Evolutionary conservation across 1,140 invertebrate genomes (phyloP).

Genomic region (Carposina sasakii): DNA sequence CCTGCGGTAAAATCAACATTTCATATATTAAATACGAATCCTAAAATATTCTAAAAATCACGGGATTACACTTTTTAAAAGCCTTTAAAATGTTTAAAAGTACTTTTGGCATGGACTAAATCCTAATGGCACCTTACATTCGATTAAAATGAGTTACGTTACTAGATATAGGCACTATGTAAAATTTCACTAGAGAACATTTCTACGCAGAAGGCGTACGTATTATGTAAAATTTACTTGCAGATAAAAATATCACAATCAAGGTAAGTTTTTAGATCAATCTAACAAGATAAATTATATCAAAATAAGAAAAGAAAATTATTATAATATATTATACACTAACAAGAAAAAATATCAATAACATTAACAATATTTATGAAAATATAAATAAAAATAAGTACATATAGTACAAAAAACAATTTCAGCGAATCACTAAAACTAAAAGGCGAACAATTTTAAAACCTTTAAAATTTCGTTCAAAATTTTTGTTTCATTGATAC

Average conservation of each 20-base stretch:
- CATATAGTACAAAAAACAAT: background rate
- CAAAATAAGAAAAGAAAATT: background rate
- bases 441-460: background rate
- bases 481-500: background rate
- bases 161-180: slow-evolving; percentile 21
- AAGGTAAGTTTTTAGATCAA: background rate
- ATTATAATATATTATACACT: background rate
- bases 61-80: slow-evolving; percentile 27
- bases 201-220: slow-evolving; percentile 29
- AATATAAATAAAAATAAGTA: background rate
- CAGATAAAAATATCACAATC: slow-evolving; percentile 1
- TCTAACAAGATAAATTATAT: background rate
- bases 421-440: background rate
- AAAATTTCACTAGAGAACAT: slow-evolving; percentile 29
- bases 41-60: slow-evolving; percentile 34
- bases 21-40: slow-evolving; percentile 21
- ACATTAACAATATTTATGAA: background rate
- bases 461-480: background rate
- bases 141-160: slow-evolving; percentile 26
- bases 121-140: slow-evolving; percentile 28
- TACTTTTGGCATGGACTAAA: slow-evolving; percentile 13
- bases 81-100: slow-evolving; percentile 27
- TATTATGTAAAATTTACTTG: slow-evolving; percentile 5
- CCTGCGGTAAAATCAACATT: slow-evolving; percentile 31
- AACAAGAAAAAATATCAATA: background rate